phyloP scores from a whole-genome alignment of 2,113 vertebrate genomes.

The Ariopsis seemanni region DNA sequence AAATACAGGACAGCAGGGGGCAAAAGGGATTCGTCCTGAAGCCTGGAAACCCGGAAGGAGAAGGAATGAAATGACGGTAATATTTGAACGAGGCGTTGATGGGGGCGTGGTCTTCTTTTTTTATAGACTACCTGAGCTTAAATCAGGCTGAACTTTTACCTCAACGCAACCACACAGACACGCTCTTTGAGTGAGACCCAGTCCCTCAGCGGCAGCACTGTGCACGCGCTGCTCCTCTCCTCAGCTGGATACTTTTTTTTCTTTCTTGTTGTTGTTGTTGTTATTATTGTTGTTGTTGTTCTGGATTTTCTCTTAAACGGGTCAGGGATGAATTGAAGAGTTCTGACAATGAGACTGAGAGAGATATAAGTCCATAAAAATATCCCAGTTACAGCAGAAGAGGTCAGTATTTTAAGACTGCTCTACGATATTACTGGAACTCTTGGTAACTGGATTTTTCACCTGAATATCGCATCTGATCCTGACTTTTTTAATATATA shows the following conservation, averaged over 20 bases:
- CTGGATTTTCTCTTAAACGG: slow-evolving; percentile 11
- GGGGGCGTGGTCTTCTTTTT: slow-evolving; percentile 60
- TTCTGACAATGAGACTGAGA: neutral
- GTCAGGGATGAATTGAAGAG: slow-evolving; percentile 12
- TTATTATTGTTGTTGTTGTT: neutral
- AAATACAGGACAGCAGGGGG: slow-evolving; percentile 80
- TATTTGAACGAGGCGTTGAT: slow-evolving; percentile 64
- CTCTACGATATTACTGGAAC: neutral
- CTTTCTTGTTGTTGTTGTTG: neutral
- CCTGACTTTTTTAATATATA: neutral
- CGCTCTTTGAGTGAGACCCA: neutral
- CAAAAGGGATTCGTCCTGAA: slow-evolving; percentile 71
- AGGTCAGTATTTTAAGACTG: neutral
- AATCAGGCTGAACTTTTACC: slow-evolving; percentile 52
- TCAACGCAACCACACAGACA: neutral
- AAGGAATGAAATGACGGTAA: slow-evolving; percentile 23
- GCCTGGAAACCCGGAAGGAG: slow-evolving; percentile 7
- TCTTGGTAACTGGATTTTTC: neutral
- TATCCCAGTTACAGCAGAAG: neutral
- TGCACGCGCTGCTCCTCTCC: neutral
- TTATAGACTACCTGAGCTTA: slow-evolving; percentile 60
- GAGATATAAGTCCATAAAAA: neutral
- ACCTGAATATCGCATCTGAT: neutral
- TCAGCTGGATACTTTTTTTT: neutral
- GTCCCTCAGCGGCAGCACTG: neutral